Base-by-base conservation (phyloP, 2,113 vertebrate species). In the Corapipo altera region DNA sequence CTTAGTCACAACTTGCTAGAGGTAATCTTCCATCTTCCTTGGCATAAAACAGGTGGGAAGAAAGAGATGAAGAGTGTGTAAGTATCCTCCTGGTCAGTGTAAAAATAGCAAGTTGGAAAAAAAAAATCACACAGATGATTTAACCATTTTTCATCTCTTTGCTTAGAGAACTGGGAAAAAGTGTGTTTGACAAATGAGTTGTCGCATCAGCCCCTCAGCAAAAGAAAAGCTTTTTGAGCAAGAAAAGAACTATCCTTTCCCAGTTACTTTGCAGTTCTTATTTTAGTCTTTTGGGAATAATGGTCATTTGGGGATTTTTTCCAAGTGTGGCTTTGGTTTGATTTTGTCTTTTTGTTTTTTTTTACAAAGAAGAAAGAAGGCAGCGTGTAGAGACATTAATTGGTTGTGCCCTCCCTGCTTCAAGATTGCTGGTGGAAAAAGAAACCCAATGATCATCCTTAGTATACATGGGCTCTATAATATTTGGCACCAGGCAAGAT, bases 401-500 rank as follows among this genome's bases (percentile, higher is more conserved):
- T 88, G 54, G 4, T 81, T 92, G 79, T 57, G 77, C 33, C 64
- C 88, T 88, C 37, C 46, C 54, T 88, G 64, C 75, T 91, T 78
- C 59, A 84, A 18, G 79, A 59, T 48, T 64, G 58, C 55, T 85
- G 41, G n/a, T 93, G 83, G 64, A 59, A 86, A 91, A 91, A 77
- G 72, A 74, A 88, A 46, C 18, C 48, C 39, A 39, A 55, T 0
- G 6, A 86, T 86, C 51, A n/a, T 89, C 65, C 72, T 57, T 84
- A 39, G 64, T 35, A 43, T 80, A 84, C 73, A 7, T 57, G 69
- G 86, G 65, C 80, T 94, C 92, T 35, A 3, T 48, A 71, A 41
- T 18, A 57, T 67, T 91, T 97, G 96, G 93, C 94, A 95, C 30
- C 24, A 90, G 85, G 10, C 69, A 59, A 84, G 95, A 96, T 95